phyloP scores from a whole-genome alignment of 2,888 invertebrate species.

The Ichneumoninae sp. region DNA sequence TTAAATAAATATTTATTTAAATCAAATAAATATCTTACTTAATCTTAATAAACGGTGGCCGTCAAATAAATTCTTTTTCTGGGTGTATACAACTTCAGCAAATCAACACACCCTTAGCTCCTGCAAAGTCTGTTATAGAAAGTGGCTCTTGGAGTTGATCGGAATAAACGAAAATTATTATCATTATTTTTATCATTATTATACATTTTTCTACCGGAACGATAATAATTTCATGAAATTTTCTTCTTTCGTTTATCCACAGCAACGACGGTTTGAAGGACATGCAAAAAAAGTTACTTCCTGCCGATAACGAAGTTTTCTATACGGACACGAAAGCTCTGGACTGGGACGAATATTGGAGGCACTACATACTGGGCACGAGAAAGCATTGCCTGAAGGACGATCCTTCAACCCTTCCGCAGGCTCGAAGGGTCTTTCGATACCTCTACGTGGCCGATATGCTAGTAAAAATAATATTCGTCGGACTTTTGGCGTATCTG shows the following conservation, averaged over 20 bases:
- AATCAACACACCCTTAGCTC: too few species aligned
- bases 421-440: conserved; percentile 87
- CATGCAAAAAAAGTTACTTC: conserved; percentile 73
- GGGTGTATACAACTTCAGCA: too few species aligned
- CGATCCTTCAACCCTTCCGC: conserved; percentile 90
- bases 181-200: neutral
- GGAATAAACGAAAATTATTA: neutral
- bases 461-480: conserved; percentile 71
- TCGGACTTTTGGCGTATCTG: conserved; percentile 74
- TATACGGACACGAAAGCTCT: conserved; percentile 85
- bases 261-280: conserved; percentile 77
- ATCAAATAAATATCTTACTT: too few species aligned
- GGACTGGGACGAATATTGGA: conserved; percentile 88
- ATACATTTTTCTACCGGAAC: neutral
- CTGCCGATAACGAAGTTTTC: conserved; percentile 83
- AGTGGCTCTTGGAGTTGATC: neutral
- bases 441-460: conserved; percentile 77
- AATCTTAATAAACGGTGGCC: too few species aligned
- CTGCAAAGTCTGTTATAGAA: neutral
- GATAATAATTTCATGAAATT: neutral
- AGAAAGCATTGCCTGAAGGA: conserved; percentile 94
- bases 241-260: conserved; percentile 52
- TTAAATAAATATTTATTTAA: too few species aligned
- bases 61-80: too few species aligned
- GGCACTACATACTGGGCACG: conserved; percentile 92